Conservation (phyloP, 2,113 vertebrate genomes). For the Propithecus coquereli region DNA sequence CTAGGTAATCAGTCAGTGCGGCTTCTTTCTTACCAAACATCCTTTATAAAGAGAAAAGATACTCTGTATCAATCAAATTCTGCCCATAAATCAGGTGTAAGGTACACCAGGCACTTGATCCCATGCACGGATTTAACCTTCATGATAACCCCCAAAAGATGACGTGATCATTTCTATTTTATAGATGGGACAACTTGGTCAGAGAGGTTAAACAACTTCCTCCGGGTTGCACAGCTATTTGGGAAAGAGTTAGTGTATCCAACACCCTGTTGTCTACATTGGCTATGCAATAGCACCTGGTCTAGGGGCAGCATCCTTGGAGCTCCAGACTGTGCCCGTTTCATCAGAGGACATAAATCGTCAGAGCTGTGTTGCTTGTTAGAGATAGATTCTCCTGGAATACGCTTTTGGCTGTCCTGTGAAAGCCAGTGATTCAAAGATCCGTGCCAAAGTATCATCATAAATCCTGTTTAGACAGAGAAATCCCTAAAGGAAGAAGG, state of each 20-base stretch:
- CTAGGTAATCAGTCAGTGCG: not conserved
- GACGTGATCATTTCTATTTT: not conserved
- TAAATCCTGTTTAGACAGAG: constrained; percentile 72
- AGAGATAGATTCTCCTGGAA: constrained; percentile 46
- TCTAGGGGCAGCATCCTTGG: not conserved
- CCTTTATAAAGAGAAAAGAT: not conserved
- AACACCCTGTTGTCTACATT: rapidly evolving
- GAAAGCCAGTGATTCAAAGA: constrained; percentile 64
- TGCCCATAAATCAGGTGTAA: not conserved
- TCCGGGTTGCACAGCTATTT: not conserved
- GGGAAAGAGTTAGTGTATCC: not conserved
- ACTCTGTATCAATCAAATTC: too few relatives aligned
- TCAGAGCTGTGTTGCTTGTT: not conserved
- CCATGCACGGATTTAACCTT: too few relatives aligned
- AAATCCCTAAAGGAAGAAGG: constrained; percentile 57
- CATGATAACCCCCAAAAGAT: not conserved
- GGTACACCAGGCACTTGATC: not conserved
- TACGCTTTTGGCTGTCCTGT: constrained; percentile 35
- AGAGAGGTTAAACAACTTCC: not conserved
- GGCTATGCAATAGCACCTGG: not conserved
- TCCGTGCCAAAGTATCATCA: constrained; percentile 61
- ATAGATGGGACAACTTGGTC: not conserved
- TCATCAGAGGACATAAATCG: constrained; percentile 32
- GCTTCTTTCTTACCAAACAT: not conserved
- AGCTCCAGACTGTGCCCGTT: not conserved